Percentiles rank a stretch among this genome's conserved stretches.
Conservation (phyloP, 2,888 invertebrate genomes). For the Electrophaes corylata region DNA sequence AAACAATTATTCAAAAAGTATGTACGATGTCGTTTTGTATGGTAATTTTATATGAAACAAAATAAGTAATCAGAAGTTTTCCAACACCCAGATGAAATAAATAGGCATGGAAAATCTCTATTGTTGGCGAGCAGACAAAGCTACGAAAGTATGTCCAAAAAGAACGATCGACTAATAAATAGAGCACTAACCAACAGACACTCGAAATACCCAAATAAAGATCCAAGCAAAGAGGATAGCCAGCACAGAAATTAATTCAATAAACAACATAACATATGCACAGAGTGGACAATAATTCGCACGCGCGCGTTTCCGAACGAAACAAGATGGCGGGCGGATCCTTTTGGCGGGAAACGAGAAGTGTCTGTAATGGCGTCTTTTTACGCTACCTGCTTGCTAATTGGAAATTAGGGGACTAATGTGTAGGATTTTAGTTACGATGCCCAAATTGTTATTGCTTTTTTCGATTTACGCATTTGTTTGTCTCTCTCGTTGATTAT, state of each 20-base stretch:
- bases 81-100: neutral
- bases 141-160: conserved; percentile 10
- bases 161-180: conserved; percentile 27
- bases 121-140: conserved; percentile 5
- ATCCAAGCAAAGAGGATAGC: conserved; percentile 57
- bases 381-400: conserved; percentile 83
- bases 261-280: conserved; percentile 82
- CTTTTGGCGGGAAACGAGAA: conserved; percentile 75
- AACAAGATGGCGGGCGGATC: conserved; percentile 52
- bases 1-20: neutral
- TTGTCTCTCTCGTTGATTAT: conserved; percentile 62
- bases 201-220: conserved; percentile 45
- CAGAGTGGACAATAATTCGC: conserved; percentile 77
- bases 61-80: neutral
- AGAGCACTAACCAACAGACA: conserved; percentile 40
- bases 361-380: conserved; percentile 78
- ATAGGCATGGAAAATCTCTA: neutral
- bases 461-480: conserved; percentile 71
- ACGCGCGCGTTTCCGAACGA: conserved; percentile 75
- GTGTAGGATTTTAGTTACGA: conserved; percentile 76
- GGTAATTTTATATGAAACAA: neutral
- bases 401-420: conserved; percentile 81
- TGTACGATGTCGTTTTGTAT: neutral
- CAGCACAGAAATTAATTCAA: conserved; percentile 80
- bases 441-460: conserved; percentile 69